Evolutionary conservation across 2,113 vertebrate genomes (phyloP).

Genomic region (Phoxinus phoxinus): DNA sequence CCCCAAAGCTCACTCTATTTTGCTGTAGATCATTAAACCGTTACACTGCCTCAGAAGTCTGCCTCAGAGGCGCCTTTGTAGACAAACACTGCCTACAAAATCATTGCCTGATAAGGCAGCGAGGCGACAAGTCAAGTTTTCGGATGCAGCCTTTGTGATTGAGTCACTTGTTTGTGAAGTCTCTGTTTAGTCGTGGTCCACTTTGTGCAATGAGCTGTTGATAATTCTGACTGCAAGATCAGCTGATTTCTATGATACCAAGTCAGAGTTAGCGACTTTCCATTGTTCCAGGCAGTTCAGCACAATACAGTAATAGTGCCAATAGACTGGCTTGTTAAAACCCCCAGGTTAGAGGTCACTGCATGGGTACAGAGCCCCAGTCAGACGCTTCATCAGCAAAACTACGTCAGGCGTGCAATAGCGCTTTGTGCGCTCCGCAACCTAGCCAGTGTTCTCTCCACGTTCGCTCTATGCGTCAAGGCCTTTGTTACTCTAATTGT

Average conservation of each 20-base stretch:
- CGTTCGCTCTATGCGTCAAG: background rate
- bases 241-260: background rate
- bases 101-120: no score
- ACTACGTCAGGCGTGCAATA: constrained; percentile 29
- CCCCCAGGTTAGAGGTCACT: constrained; percentile 43
- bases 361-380: constrained; percentile 18
- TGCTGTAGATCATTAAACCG: no score
- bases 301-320: constrained; percentile 14
- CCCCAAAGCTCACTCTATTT: no score
- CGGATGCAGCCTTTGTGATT: no score
- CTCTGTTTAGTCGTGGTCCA: background rate
- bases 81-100: no score
- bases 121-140: no score
- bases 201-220: background rate
- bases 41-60: no score
- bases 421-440: constrained; percentile 2
- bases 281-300: constrained; percentile 21
- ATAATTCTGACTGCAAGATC: constrained; percentile 8
- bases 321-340: constrained; percentile 28
- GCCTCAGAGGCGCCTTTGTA: no score
- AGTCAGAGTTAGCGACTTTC: background rate
- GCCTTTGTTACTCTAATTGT: constrained; percentile 7
- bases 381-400: constrained; percentile 52
- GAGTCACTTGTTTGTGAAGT: background rate
- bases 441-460: background rate